These are phyloP conservation scores for Platygyra sinensis DNA, from an alignment of 64 coral and sea anemone species.

Conservation along the genomic window DNA sequence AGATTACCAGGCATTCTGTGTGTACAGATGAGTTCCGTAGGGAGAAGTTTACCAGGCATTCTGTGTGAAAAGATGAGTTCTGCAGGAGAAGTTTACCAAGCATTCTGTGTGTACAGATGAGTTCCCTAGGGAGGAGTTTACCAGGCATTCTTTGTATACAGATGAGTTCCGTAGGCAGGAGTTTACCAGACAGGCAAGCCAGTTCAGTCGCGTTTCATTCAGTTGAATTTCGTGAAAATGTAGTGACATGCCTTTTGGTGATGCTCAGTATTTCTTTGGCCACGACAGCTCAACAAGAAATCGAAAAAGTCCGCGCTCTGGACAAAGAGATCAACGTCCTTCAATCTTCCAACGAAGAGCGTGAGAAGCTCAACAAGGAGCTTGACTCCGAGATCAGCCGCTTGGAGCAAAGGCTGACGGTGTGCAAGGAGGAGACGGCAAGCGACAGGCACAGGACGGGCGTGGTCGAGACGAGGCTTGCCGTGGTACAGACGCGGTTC, in stretches of 20 bases:
- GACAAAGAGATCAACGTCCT: slow-evolving; percentile 78
- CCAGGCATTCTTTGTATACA: background rate
- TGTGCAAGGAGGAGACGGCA: slow-evolving; percentile 72
- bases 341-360: slow-evolving; percentile 73
- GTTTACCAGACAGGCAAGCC: background rate
- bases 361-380: slow-evolving; percentile 77
- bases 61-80: background rate
- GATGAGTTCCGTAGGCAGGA: background rate
- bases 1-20: background rate
- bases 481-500: slow-evolving; percentile 80
- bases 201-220: background rate
- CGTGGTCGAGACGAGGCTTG: slow-evolving; percentile 81
- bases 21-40: background rate
- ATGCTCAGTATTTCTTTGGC: background rate
- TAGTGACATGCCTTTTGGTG: background rate
- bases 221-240: background rate
- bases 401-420: slow-evolving; percentile 72
- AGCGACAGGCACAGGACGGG: slow-evolving; percentile 83
- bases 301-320: slow-evolving; percentile 71
- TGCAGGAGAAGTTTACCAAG: background rate
- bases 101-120: background rate
- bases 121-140: background rate
- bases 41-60: background rate
- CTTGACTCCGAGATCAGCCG: slow-evolving; percentile 73
- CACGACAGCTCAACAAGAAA: slow-evolving; percentile 81